phyloP scores from a whole-genome alignment of 2,888 invertebrate genomes.

The Lepidocyrtoides sp. region DNA sequence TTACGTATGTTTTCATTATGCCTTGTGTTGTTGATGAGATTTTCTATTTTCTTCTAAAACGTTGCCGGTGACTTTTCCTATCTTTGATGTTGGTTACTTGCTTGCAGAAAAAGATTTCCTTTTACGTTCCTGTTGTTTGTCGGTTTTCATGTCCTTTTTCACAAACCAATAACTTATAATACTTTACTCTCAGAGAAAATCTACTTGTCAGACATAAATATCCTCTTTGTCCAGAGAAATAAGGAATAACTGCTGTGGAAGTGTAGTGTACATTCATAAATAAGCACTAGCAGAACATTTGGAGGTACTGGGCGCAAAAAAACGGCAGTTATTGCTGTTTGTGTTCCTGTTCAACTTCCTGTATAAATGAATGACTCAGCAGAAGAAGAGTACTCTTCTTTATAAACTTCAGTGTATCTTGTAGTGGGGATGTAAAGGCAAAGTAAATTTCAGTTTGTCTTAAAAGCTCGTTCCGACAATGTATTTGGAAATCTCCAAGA shows the following conservation, averaged over 20 bases:
- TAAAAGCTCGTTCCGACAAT: conserved; percentile 40
- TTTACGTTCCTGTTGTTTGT: not conserved
- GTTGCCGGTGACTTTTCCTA: not conserved
- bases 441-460: conserved; percentile 25
- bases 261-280: not conserved
- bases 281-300: not conserved
- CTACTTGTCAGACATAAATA: conserved; percentile 61
- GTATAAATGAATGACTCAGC: conserved; percentile 52
- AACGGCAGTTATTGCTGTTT: conserved; percentile 13
- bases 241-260: not conserved
- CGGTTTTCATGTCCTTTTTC: not conserved
- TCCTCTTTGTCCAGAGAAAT: conserved; percentile 21
- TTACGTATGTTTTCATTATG: too few species aligned
- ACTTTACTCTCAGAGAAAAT: conserved; percentile 2
- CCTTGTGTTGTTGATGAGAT: not conserved
- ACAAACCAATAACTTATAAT: not conserved
- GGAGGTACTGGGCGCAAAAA: not conserved
- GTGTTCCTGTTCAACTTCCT: conserved; percentile 49
- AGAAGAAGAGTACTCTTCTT: not conserved
- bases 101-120: not conserved
- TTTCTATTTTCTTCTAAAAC: not conserved
- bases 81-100: not conserved
- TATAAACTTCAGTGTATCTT: not conserved
- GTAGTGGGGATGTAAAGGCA: not conserved
- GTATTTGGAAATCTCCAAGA: conserved; percentile 15